Evolutionary conservation across 2,797 vertebrate species (phyloP).

Genomic region (Adelosebastes latens): DNA sequence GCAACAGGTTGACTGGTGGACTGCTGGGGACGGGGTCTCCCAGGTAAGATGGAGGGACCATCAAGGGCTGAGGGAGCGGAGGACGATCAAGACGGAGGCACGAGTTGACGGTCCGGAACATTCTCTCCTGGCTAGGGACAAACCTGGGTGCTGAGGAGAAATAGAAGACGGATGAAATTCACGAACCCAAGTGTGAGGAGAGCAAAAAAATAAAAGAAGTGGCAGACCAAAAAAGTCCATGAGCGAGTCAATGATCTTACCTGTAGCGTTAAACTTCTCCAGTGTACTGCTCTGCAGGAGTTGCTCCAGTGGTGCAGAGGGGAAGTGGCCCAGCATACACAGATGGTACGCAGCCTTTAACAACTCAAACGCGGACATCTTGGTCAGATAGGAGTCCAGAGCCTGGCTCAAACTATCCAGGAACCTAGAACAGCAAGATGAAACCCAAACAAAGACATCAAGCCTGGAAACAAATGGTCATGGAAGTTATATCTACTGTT

Average conservation of each 20-base stretch:
- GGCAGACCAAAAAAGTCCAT: too few relatives aligned
- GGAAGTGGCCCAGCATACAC: constrained; percentile 86
- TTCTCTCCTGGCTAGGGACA: constrained; percentile 53
- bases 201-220: neutral
- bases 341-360: constrained; percentile 81
- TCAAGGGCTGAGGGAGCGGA: constrained; percentile 45
- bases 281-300: constrained; percentile 81
- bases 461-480: neutral
- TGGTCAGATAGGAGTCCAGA: constrained; percentile 82
- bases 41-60: constrained; percentile 48
- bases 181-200: neutral
- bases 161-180: neutral
- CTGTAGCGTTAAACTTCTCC: constrained; percentile 70
- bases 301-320: constrained; percentile 78
- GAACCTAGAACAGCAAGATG: constrained; percentile 81
- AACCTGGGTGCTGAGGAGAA: constrained; percentile 65
- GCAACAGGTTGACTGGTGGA: neutral
- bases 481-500: neutral
- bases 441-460: neutral
- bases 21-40: neutral
- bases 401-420: constrained; percentile 76
- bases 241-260: constrained; percentile 57
- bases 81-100: constrained; percentile 87
- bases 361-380: constrained; percentile 78
- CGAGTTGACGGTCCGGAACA: constrained; percentile 79